phyloP scores from a whole-genome alignment of 53 echinoderm and acorn worm species.

The Apostichopus leukothele region DNA sequence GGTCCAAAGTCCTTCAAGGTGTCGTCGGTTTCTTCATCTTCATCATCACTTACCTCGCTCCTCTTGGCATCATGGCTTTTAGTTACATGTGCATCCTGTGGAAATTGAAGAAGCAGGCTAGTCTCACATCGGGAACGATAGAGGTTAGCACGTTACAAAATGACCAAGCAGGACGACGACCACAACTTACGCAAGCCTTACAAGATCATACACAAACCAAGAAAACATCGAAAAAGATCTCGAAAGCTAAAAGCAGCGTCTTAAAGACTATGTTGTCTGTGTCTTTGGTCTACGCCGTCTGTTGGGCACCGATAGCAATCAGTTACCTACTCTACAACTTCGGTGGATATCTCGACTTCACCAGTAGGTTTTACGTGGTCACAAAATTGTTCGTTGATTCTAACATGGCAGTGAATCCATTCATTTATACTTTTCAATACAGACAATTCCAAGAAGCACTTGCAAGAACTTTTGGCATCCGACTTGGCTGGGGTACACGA shows the following conservation, averaged over 20 bases:
- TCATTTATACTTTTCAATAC: constrained; percentile 94
- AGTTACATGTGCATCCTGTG: constrained; percentile 73
- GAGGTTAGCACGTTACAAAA: not conserved
- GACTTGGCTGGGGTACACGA: constrained; percentile 23
- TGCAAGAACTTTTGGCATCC: constrained; percentile 51
- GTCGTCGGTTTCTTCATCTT: constrained; percentile 72
- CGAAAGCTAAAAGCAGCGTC: constrained; percentile 67
- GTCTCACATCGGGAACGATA: not conserved
- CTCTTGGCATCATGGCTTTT: constrained; percentile 69
- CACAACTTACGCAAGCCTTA: not conserved
- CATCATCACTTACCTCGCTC: constrained; percentile 76
- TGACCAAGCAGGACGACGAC: not conserved
- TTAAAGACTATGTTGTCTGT: constrained; percentile 82
- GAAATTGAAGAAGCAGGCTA: constrained; percentile 57
- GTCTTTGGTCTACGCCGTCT: constrained; percentile 70
- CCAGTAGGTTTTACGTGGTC: constrained; percentile 65
- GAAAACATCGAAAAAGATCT: constrained; percentile 41
- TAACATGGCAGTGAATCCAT: constrained; percentile 87
- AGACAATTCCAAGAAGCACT: constrained; percentile 82
- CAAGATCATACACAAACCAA: not conserved
- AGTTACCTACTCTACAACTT: constrained; percentile 80
- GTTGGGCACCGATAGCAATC: constrained; percentile 84
- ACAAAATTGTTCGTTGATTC: constrained; percentile 77
- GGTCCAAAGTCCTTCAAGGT: constrained; percentile 54
- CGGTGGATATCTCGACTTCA: constrained; percentile 75